Evolutionary conservation across 2,888 invertebrate species (phyloP).

Genomic region (Lasius fuliginosus): DNA sequence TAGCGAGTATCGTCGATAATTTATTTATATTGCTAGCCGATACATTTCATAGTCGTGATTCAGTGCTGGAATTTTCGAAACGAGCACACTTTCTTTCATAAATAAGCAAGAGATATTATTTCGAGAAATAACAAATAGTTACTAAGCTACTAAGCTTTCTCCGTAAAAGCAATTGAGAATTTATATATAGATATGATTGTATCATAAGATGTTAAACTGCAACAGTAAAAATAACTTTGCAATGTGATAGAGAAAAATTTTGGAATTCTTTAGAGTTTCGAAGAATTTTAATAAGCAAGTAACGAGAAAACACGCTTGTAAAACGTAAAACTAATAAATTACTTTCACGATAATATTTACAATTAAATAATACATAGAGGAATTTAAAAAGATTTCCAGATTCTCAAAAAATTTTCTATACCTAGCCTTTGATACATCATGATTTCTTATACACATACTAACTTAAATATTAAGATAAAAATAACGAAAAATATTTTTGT

Average conservation of each 20-base stretch:
- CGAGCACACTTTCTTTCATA: not conserved
- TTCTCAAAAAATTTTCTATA: not conserved
- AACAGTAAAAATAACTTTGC: not conserved
- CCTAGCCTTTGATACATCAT: not conserved
- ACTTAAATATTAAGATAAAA: not conserved
- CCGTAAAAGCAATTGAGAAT: not conserved
- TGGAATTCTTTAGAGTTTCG: not conserved
- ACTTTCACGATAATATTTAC: not conserved
- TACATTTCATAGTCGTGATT: slow-evolving; percentile 46
- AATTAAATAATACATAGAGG: not conserved
- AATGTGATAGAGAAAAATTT: not conserved
- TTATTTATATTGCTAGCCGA: slow-evolving; percentile 55
- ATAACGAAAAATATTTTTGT: not conserved
- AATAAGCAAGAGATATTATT: slow-evolving; percentile 6
- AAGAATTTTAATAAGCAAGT: not conserved
- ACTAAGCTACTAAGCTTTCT: not conserved
- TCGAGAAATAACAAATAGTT: not conserved
- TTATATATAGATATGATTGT: not conserved
- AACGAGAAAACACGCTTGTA: not conserved
- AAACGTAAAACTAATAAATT: not conserved
- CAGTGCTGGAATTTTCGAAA: slow-evolving; percentile 24
- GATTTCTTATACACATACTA: not conserved
- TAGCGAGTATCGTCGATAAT: slow-evolving; percentile 45
- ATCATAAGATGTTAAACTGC: not conserved
- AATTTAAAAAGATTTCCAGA: not conserved